Evolutionary conservation across 1,140 invertebrate species (phyloP), one percentile per base, ranked within the genome.

Genomic region (Caenorhabditis remanei): DNA sequence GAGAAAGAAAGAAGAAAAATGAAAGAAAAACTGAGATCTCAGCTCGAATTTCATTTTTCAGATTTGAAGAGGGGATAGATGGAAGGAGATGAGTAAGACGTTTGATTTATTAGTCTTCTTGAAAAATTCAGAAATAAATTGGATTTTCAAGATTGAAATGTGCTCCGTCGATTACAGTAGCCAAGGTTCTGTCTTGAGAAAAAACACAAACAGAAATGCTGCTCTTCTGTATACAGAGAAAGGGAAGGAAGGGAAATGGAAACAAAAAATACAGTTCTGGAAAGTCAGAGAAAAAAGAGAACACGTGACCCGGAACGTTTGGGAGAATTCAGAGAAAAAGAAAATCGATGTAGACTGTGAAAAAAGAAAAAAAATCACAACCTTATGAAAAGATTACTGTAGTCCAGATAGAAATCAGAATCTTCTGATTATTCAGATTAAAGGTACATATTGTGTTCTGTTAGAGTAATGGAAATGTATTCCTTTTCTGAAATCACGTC

Each of bases 31-130:
- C 43, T 79, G 46, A 46, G 46, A 79, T 48, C 13, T 48, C 41
- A 71, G 16, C 65, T 71, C 65, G n/a, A 46, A 46, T 71, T 71
- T 71, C 65, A 71, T 63, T 63, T 63, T 63, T 63, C n/a, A 21
- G 19, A 21, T 13, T 63, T 13, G 9, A 63, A 21, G n/a, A 63
- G 14, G 0, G 24, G 11, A 4, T 21, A 63, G 61, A 32, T 13
- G 61, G 8, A 32, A 7, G 21, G 14, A 24, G 32, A 32, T 32
- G 58, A 63, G 24, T 63, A 63, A 63, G 7, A 63, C 21, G 32
- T 32, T 21, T n/a, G 58, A 24, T 32, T 63, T 4, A 13, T 32
- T 63, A 32, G 32, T 32, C 32, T 32, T 14, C 1, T 19, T n/a
- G 19, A 58, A 58, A n/a, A 58, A 58, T 53, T 13, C 50, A n/a